Evolutionary conservation across 2,113 vertebrate species (phyloP).

Genomic region (Narcine bancroftii): DNA sequence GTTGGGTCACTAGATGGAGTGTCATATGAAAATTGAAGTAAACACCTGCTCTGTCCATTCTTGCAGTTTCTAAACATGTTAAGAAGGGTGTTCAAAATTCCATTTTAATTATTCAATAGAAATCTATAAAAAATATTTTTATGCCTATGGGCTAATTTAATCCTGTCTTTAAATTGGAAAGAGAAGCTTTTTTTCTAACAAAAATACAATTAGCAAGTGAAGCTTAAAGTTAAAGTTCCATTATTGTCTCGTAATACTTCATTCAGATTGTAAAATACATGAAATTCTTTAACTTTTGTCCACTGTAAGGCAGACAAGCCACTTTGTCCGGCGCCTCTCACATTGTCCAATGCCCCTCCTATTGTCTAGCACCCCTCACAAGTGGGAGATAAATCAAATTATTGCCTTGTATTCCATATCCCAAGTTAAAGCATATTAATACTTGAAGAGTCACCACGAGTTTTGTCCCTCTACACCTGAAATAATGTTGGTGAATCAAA

Average conservation of each 20-base stretch:
- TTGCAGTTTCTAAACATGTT: not conserved
- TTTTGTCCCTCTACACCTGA: not conserved
- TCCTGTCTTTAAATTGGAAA: not conserved
- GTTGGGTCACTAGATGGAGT: conserved; percentile 34
- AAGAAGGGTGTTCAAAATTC: not conserved
- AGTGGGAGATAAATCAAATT: not conserved
- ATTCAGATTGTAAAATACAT: no score
- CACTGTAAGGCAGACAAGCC: no score
- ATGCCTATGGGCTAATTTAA: not conserved
- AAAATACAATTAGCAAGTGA: not conserved
- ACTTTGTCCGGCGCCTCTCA: no score
- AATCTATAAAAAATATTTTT: not conserved
- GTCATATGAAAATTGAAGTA: conserved; percentile 20
- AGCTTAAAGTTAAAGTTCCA: no score
- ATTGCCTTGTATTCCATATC: not conserved
- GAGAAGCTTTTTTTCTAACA: not conserved
- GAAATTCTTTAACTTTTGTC: no score
- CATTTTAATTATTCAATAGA: not conserved
- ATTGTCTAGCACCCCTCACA: not conserved
- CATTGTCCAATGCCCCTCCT: not conserved
- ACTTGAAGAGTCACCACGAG: not conserved
- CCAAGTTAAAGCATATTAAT: not conserved
- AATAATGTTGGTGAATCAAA: not conserved
- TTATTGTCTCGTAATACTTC: no score
- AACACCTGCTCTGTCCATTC: not conserved